A percentile compares a stretch with the other conserved stretches of the same genome.
Conservation (phyloP, 2,113 vertebrate species). For the Toxotes jaculatrix region DNA sequence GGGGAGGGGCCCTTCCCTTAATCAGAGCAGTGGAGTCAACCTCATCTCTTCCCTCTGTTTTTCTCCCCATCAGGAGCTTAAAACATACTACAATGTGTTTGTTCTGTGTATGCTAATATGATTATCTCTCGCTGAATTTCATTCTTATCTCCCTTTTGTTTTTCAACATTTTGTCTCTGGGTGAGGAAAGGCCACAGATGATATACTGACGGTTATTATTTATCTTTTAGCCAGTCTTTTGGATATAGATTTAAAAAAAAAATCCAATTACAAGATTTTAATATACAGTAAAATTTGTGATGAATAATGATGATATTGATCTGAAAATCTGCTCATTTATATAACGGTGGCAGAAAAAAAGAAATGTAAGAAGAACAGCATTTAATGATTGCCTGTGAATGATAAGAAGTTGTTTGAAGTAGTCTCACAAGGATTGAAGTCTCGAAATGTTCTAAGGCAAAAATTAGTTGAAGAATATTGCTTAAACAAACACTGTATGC, state of each 20-base stretch:
- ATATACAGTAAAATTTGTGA: neutral
- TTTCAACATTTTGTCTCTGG: constrained; percentile 12
- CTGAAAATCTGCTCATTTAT: neutral
- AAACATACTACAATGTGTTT: constrained; percentile 45
- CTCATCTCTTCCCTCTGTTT: constrained; percentile 45
- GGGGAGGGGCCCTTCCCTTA: constrained; percentile 53
- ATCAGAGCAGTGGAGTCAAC: constrained; percentile 67
- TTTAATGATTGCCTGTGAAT: constrained; percentile 16
- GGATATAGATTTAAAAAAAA: neutral
- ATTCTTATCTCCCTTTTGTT: constrained; percentile 47
- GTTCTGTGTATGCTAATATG: constrained; percentile 63
- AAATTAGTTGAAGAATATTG: constrained; percentile 6
- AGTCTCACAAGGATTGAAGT: constrained; percentile 4
- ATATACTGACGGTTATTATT: constrained; percentile 25
- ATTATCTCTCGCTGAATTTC: constrained; percentile 45
- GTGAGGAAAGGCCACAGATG: constrained; percentile 41
- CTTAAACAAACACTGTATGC: constrained; percentile 9
- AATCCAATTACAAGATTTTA: constrained; percentile 7
- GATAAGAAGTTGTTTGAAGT: constrained; percentile 29
- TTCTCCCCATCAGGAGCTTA: constrained; percentile 56
- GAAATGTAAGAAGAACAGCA: neutral
- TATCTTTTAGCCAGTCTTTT: neutral
- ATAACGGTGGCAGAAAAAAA: neutral
- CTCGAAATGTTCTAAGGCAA: constrained; percentile 9
- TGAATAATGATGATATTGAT: neutral